Evolutionary conservation across 2,797 vertebrate genomes (phyloP).

Genomic region (Channa striata): DNA sequence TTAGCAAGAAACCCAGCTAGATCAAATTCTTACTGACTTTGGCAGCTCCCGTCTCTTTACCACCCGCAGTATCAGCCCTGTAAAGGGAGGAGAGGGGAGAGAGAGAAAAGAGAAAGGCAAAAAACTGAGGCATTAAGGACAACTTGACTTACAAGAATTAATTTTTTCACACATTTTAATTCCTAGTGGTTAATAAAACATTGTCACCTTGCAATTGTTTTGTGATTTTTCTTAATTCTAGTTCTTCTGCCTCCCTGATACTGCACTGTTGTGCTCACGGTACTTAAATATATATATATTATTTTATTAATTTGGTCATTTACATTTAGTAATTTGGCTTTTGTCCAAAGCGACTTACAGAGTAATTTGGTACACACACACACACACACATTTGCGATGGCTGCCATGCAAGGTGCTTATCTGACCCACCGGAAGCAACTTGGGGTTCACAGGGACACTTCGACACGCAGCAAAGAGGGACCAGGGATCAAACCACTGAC

Average conservation of each 20-base stretch:
- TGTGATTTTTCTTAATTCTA: neutral
- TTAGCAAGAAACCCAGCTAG: conserved; percentile 90
- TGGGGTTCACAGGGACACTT: too few species aligned
- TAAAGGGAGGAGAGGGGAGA: conserved; percentile 27
- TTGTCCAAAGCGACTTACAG: too few species aligned
- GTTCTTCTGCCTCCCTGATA: neutral
- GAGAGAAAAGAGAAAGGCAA: neutral
- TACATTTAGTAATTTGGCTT: too few species aligned
- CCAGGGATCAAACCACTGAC: too few species aligned
- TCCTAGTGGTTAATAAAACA: neutral
- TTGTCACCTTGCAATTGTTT: neutral
- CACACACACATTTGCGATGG: too few species aligned
- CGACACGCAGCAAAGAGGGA: too few species aligned
- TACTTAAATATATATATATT: neutral
- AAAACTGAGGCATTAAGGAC: neutral
- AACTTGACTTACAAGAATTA: neutral
- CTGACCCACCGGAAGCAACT: too few species aligned
- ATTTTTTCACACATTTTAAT: neutral
- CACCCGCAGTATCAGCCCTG: conserved; percentile 93
- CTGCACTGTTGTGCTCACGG: neutral
- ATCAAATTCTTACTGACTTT: conserved; percentile 99
- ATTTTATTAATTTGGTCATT: too few species aligned
- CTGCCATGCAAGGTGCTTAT: too few species aligned
- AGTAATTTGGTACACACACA: too few species aligned
- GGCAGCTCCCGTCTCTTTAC: conserved; percentile 99